Conservation (phyloP, 2,113 vertebrate species). For the Pachyramphus minor region DNA sequence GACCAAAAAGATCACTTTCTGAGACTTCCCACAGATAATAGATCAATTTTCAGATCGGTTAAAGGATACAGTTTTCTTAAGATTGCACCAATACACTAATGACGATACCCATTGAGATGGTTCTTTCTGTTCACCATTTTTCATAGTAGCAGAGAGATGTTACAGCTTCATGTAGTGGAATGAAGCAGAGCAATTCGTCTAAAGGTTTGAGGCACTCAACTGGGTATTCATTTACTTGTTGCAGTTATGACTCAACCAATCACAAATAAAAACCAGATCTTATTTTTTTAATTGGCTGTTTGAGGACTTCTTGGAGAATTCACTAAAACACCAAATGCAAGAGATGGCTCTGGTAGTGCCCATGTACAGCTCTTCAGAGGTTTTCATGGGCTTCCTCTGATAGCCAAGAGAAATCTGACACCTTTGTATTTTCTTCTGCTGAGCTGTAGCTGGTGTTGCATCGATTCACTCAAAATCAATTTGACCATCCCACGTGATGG, state of each 20-base stretch:
- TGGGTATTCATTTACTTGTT: not conserved
- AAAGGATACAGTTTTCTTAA: not conserved
- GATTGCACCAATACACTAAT: not conserved
- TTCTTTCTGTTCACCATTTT: not conserved
- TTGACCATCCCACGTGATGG: not conserved
- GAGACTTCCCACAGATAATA: not conserved
- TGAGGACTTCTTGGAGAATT: not conserved
- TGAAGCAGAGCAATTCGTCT: not conserved
- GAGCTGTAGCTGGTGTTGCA: not conserved
- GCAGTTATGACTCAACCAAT: not conserved
- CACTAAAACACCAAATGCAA: not conserved
- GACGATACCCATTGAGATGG: not conserved
- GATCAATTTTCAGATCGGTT: not conserved
- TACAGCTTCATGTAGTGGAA: not conserved
- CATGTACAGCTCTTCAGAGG: not conserved
- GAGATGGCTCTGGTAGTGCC: not conserved
- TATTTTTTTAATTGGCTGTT: not conserved
- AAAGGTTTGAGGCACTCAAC: not conserved
- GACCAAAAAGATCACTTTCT: not conserved
- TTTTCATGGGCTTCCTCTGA: not conserved
- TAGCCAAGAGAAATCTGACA: not conserved
- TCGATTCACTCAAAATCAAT: not conserved
- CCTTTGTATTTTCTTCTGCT: not conserved
- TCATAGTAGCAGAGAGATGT: not conserved
- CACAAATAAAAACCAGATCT: not conserved